Evolutionary conservation across 2,888 invertebrate genomes (phyloP).

Genomic region (Acleris laterana): DNA sequence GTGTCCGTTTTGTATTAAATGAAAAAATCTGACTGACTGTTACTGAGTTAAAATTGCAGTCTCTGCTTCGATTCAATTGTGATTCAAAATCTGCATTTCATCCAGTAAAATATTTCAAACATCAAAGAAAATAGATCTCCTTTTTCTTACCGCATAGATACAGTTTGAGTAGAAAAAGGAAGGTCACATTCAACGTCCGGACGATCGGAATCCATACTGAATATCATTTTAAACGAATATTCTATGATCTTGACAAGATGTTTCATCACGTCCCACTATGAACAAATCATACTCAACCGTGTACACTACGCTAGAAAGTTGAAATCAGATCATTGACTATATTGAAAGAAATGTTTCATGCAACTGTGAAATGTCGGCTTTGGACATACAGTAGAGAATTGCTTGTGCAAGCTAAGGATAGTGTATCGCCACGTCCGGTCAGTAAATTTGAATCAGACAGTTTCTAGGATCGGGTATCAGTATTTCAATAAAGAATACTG

Average conservation of each 20-base stretch:
- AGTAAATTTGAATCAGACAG: constrained; percentile 60
- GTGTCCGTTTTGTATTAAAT: no score
- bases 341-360: not conserved
- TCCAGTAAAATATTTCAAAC: no score
- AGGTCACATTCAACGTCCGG: constrained; percentile 1
- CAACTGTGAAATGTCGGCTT: constrained; percentile 9
- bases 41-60: no score
- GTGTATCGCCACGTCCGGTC: constrained; percentile 54
- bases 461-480: constrained; percentile 54
- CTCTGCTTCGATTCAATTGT: no score
- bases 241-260: constrained; percentile 32
- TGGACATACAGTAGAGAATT: constrained; percentile 41
- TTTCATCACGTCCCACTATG: constrained; percentile 10
- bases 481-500: constrained; percentile 66
- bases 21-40: no score
- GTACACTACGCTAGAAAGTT: not conserved
- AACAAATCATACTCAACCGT: constrained; percentile 7
- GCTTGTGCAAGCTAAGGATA: constrained; percentile 11
- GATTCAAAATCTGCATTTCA: no score
- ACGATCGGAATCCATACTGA: constrained; percentile 17
- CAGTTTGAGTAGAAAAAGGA: constrained; percentile 11
- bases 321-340: not conserved
- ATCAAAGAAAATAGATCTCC: not conserved
- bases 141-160: not conserved
- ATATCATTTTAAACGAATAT: constrained; percentile 34